A percentile compares a stretch with the other conserved stretches of the same genome.
Conservation (phyloP, 2,113 vertebrate genomes). For the Chaenocephalus aceratus region DNA sequence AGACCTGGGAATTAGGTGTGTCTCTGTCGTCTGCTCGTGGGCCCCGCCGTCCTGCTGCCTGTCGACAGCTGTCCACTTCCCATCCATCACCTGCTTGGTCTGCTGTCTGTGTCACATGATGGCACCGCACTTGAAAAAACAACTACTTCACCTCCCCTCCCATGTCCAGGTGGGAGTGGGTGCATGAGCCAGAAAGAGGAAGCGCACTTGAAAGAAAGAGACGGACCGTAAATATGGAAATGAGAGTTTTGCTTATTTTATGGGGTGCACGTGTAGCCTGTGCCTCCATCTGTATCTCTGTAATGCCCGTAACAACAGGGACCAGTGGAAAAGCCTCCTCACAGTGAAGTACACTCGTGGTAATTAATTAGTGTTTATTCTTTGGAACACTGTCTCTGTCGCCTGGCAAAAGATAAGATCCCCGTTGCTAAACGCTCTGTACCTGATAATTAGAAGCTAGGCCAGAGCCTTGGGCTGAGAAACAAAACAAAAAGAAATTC, state of each 20-base stretch:
- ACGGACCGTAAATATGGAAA: conserved; percentile 23
- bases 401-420: conserved; percentile 71
- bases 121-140: conserved; percentile 49
- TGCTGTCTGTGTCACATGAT: conserved; percentile 50
- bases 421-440: conserved; percentile 44
- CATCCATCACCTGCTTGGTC: conserved; percentile 70
- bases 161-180: conserved; percentile 11
- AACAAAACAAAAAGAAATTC: conserved; percentile 37
- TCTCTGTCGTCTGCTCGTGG: conserved; percentile 37
- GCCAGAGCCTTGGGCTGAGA: conserved; percentile 42
- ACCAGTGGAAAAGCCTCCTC: conserved; percentile 26
- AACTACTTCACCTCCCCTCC: conserved; percentile 29
- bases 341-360: conserved; percentile 40
- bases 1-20: conserved; percentile 81
- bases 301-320: conserved; percentile 29
- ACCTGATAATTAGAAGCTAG: conserved; percentile 69
- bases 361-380: conserved; percentile 74
- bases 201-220: conserved; percentile 10
- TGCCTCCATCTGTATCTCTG: conserved; percentile 45
- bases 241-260: conserved; percentile 27
- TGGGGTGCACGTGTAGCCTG: background rate
- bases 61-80: conserved; percentile 72
- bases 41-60: conserved; percentile 40
- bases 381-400: conserved; percentile 64
- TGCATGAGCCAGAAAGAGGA: conserved; percentile 18